phyloP scores from a whole-genome alignment of 1,140 invertebrate species.

The Apis florea region DNA sequence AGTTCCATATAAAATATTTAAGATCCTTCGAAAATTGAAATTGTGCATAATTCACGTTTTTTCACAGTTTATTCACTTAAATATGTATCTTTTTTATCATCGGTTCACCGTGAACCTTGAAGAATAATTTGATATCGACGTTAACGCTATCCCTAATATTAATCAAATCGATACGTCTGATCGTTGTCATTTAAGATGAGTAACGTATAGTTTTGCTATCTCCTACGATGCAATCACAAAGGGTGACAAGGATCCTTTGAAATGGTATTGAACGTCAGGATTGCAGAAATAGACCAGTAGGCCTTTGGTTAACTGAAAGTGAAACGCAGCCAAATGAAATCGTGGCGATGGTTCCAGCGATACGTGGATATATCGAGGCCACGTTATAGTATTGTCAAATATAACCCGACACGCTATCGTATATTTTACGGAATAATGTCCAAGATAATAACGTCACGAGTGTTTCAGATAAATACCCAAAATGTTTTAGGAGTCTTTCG shows the following conservation, averaged over 20 bases:
- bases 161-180: background rate
- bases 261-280: conserved; percentile 12
- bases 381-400: conserved; percentile 39
- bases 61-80: background rate
- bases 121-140: background rate
- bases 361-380: conserved; percentile 18
- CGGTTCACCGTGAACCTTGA: background rate
- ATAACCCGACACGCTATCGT: conserved; percentile 27
- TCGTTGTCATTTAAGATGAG: background rate
- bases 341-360: conserved; percentile 23
- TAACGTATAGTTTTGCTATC: background rate
- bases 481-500: background rate
- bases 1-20: too few relatives aligned
- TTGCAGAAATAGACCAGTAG: conserved; percentile 26
- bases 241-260: conserved; percentile 25
- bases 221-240: conserved; percentile 12
- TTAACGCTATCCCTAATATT: background rate
- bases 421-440: conserved; percentile 30
- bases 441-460: conserved; percentile 17
- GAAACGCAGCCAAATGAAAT: conserved; percentile 14
- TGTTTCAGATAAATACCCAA: conserved; percentile 17
- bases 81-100: background rate
- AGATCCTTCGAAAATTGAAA: background rate
- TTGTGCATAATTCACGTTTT: background rate
- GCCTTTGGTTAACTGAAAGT: conserved; percentile 27